These are phyloP conservation scores for Thera obeliscata DNA, from an alignment of 2,888 invertebrate genomes.

Conservation along the genomic window DNA sequence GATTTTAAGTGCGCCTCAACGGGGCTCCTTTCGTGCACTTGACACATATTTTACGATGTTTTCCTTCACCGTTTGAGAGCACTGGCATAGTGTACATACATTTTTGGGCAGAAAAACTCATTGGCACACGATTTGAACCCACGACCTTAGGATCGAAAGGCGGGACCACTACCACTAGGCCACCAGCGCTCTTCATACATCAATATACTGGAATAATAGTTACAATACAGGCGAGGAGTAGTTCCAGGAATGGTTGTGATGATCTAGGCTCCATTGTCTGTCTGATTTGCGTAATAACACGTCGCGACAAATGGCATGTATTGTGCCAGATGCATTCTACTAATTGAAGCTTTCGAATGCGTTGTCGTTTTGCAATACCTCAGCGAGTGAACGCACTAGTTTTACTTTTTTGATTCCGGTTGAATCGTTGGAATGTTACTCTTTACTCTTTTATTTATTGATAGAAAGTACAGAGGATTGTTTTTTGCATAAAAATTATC, in stretches of 20 bases:
- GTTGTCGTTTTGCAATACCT: constrained; percentile 13
- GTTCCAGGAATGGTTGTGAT: constrained; percentile 23
- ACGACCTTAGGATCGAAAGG: too few species aligned
- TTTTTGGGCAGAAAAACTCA: too few species aligned
- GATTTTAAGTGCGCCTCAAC: too few species aligned
- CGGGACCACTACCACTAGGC: too few species aligned
- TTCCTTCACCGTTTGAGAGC: too few species aligned
- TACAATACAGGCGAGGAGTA: background rate
- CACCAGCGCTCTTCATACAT: too few species aligned
- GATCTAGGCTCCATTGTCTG: constrained; percentile 29
- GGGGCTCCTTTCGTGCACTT: too few species aligned
- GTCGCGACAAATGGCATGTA: constrained; percentile 3
- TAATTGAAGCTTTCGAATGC: constrained; percentile 21
- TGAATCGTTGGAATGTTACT: background rate
- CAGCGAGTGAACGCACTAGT: background rate
- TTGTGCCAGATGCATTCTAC: constrained; percentile 2
- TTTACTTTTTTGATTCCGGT: background rate
- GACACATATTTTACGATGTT: too few species aligned
- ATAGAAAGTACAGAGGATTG: background rate
- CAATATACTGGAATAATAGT: background rate
- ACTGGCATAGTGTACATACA: too few species aligned
- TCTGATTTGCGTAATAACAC: constrained; percentile 32
- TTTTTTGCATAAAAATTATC: background rate
- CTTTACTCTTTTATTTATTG: background rate
- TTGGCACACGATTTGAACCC: too few species aligned